Evolutionary conservation across 1,140 invertebrate species (phyloP).

Genomic region (roundworm (Caenorhabditis elegans)): WBcel235 BX284603.4:10230501-10231000

Average conservation of each 20-base stretch:
- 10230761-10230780: no score
- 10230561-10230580: not conserved
- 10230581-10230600: not conserved
- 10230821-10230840: not conserved
- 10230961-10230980: not conserved
- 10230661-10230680: not conserved
- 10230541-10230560: not conserved
- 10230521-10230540: not conserved
- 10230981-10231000: not conserved
- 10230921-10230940: not conserved
- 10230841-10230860: not conserved
- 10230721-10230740: not conserved
- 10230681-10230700: not conserved
- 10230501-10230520: not conserved
- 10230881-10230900: not conserved
- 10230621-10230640: not conserved
- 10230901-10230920: not conserved
- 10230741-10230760: not conserved
- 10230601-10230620: not conserved
- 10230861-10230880: not conserved
- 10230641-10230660: not conserved
- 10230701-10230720: not conserved
- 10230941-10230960: not conserved
- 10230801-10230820: not conserved
- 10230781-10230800: not conserved